Evolutionary conservation across 2,113 vertebrate species (phyloP), one percentile per base, ranked within the genome.

Genomic region (Pygoscelis adeliae): DNA sequence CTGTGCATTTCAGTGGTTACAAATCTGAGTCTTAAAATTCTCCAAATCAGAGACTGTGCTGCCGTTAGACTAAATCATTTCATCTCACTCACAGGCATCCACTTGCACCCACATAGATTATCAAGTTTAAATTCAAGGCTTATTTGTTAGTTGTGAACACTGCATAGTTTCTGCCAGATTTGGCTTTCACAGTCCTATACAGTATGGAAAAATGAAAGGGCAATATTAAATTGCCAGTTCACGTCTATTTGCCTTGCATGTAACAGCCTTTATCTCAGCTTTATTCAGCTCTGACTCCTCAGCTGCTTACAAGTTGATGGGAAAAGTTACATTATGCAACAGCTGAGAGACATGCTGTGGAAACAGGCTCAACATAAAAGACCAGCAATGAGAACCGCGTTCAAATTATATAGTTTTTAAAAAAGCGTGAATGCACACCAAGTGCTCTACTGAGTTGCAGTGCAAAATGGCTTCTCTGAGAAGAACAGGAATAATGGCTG

Each of bases 1-100:
- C 44, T 95, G 94, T 95, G 17, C 47, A 66, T 97, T 90, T 80
- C 56, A 52, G 27, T 69, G 30, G n/a, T 93, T 93, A 78, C 53
- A 94, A 94, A 59, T n/a, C 53, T 1, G 4, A 76, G 16, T 80
- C 78, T 89, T 91, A 89, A 79, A 94, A 40, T 90, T 76, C 44
- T 85, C 14, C 36, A 63, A 79, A 72, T 88, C 42, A 81, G 46
- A 52, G 47, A 27, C 16, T 52, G 22, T 93, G 59, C 36, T 90
- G 55, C 29, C 79, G 38, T 92, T 82, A 93, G 61, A 50, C n/a
- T 76, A 77, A 86, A 83, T 61, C 9, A 71, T 69, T 87, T 87
- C 15, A 83, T 90, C 47, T 93, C 21, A 36, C 26, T 92, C 52
- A 70, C 19, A 87, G 80, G 23, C 50, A 83, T 59, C 30, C 20